phyloP scores from a whole-genome alignment of 2,797 vertebrate genomes.

The Onychomys torridus region DNA sequence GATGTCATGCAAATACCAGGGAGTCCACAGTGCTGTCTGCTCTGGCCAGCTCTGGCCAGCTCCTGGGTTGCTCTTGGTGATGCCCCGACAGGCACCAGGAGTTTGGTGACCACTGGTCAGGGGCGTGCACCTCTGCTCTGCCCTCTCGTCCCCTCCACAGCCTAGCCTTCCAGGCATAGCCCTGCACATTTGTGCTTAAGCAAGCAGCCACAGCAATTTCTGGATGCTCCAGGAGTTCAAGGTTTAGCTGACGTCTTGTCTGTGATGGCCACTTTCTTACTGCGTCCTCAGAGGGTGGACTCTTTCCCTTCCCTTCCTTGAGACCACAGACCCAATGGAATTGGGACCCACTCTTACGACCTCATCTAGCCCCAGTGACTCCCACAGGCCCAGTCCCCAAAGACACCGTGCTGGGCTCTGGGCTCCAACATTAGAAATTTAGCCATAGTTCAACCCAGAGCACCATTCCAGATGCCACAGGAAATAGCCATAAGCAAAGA shows the following conservation, averaged over 20 bases:
- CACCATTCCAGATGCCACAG: not conserved
- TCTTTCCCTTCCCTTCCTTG: fast-evolving
- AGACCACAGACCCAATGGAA: not conserved
- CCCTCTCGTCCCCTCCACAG: not conserved
- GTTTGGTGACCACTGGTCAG: not conserved
- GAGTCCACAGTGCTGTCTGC: not conserved
- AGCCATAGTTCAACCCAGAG: not conserved
- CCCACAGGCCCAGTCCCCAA: no score
- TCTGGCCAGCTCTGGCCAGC: no score
- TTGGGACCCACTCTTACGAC: not conserved
- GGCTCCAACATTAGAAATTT: not conserved
- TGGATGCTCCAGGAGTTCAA: not conserved
- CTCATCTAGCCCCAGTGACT: fast-evolving
- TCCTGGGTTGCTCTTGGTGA: not conserved
- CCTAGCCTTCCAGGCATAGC: no score
- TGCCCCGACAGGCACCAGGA: no score
- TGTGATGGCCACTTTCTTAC: not conserved
- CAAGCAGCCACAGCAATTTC: fast-evolving
- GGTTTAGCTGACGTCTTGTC: not conserved
- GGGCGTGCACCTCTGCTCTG: not conserved
- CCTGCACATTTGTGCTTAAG: not conserved
- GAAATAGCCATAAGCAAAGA: not conserved
- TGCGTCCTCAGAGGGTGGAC: fast-evolving
- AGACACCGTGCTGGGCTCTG: not conserved
- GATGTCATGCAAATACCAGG: not conserved